These are phyloP conservation scores for Apamea monoglypha DNA, from an alignment of 2,888 invertebrate genomes.

Conservation along the genomic window DNA sequence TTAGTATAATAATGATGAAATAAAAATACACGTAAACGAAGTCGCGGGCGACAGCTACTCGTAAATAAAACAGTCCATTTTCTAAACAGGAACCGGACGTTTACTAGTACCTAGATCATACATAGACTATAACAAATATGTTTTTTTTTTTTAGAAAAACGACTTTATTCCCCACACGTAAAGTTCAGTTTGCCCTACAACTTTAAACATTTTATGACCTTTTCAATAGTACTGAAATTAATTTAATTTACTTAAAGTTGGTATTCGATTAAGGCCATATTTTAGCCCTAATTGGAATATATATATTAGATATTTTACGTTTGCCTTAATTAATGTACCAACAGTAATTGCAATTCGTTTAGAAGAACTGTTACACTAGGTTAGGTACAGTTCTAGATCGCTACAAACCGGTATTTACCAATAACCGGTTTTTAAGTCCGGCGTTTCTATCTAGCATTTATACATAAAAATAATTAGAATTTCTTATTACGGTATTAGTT, in stretches of 20 bases:
- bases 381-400: conserved; percentile 31
- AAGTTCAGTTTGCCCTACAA: not conserved
- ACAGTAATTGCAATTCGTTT: conserved; percentile 5
- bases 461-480: conserved; percentile 32
- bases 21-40: too few relatives aligned
- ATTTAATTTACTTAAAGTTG: too few relatives aligned
- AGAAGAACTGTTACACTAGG: conserved; percentile 26
- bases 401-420: conserved; percentile 30
- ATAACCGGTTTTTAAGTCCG: conserved; percentile 40
- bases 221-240: not conserved
- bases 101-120: not conserved
- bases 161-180: not conserved
- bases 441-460: conserved; percentile 18
- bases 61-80: not conserved
- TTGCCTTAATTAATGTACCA: not conserved
- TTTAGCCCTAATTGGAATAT: not conserved
- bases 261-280: not conserved
- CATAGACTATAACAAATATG: not conserved
- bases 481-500: conserved; percentile 25
- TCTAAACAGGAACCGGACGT: not conserved
- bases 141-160: not conserved
- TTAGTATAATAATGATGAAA: not conserved
- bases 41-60: not conserved
- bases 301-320: not conserved
- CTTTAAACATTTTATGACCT: not conserved